Base-by-base conservation (phyloP, 2,888 invertebrate species). In the Eugnorisma glareosa region DNA sequence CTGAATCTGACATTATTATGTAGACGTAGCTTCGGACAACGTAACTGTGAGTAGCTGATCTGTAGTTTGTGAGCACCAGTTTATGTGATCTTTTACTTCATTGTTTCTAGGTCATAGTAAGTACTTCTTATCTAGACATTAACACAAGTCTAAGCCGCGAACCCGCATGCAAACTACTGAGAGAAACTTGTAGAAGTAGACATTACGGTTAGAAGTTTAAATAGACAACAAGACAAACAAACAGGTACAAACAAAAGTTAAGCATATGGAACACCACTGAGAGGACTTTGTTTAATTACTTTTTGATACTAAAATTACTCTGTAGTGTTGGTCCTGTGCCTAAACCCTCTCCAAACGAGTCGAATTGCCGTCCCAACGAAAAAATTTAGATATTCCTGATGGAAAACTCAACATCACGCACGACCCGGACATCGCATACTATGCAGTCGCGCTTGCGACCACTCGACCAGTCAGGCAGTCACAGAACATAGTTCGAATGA, bases 161-260 rank as follows among this genome's bases (percentile, higher is more conserved):
- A 45, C 54, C 48, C 73, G 37, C 73, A 84, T 67, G n/a, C 63
- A 64, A 80, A 67, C 24, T 43, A 35, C n/a, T 11, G 6, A 13
- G 13, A 11, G 43, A 43, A 69, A 73, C 67, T 69, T 61, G 31
- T 45, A 15, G 35, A 80, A 78, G 48, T 72, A 72, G 40, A 61
- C 28, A 48, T 54, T 57, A 45, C 15, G 35, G 35, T 28, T 69
- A 15, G 37, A 79, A 73, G 31, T 84, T 69, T 37, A 31, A 2
- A 70, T 73, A 57, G n/a, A 79, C 59, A 61, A 63, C 43, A 31
- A 45, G 10, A 67, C 71, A 54, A 18, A 66, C 51, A 51, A 66
- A 31, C 73, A 51, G n/a, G 31, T 13, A 31, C 18, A 57, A 64
- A 81, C 75, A 37, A 45, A 48, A 45, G 18, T n/a, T 21, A 24